Conservation (phyloP, 2,113 vertebrate species). For the Sakesphorus luctuosus region DNA sequence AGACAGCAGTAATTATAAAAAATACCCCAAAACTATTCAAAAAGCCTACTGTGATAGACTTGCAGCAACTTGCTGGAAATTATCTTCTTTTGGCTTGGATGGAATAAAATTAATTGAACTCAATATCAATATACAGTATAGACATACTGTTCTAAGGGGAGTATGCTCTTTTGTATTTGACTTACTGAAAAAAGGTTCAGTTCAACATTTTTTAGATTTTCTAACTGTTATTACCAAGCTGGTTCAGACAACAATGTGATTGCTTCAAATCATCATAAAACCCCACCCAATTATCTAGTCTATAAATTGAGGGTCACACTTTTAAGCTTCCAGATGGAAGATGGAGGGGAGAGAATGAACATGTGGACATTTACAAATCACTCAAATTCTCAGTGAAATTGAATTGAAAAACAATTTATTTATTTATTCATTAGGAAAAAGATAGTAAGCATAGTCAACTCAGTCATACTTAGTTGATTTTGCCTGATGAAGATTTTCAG, state of each 20-base stretch:
- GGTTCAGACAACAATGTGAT: background rate
- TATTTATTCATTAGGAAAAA: background rate
- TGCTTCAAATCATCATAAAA: background rate
- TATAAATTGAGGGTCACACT: background rate
- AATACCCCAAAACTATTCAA: background rate
- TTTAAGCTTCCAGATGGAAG: background rate
- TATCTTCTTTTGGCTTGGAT: background rate
- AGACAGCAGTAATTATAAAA: background rate
- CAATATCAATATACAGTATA: background rate
- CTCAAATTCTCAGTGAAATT: background rate
- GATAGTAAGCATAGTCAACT: background rate
- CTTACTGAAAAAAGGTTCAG: background rate
- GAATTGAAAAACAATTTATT: background rate
- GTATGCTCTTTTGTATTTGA: background rate
- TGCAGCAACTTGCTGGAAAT: background rate
- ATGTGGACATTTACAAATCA: background rate
- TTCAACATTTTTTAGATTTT: background rate
- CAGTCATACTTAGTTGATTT: background rate
- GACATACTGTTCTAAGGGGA: background rate
- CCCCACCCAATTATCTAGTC: rapidly evolving
- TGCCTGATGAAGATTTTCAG: background rate
- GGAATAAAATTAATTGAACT: background rate
- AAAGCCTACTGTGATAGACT: background rate
- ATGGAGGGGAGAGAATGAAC: background rate
- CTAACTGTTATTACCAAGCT: background rate